These are phyloP conservation scores for Spodoptera picta DNA, from an alignment of 2,888 invertebrate species.

Conservation along the genomic window DNA sequence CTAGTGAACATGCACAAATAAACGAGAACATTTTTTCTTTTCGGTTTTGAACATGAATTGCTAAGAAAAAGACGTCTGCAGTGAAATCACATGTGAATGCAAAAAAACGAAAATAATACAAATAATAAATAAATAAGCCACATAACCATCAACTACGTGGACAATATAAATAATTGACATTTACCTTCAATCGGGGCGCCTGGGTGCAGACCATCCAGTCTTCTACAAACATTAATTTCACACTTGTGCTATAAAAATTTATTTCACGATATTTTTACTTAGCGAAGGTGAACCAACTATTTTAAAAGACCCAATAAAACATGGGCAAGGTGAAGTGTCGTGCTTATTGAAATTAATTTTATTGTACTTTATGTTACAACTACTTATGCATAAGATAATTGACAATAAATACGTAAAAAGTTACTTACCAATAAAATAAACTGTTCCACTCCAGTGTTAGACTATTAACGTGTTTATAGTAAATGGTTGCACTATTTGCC, in stretches of 20 bases:
- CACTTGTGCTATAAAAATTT: slow-evolving; percentile 64
- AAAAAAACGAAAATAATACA: slow-evolving; percentile 76
- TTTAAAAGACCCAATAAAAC: slow-evolving; percentile 60
- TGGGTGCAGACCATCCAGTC: slow-evolving; percentile 65
- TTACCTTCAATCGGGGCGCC: slow-evolving; percentile 75
- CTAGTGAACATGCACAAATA: slow-evolving; percentile 75
- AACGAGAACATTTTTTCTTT: slow-evolving; percentile 45
- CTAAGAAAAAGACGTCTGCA: slow-evolving; percentile 82
- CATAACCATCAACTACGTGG: slow-evolving; percentile 82
- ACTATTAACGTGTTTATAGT: slow-evolving; percentile 62
- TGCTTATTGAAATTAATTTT: slow-evolving; percentile 64
- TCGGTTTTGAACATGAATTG: slow-evolving; percentile 79
- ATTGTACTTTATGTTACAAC: slow-evolving; percentile 60
- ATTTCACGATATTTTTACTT: slow-evolving; percentile 59
- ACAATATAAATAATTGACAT: slow-evolving; percentile 72
- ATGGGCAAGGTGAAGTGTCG: slow-evolving; percentile 70
- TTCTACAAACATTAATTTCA: slow-evolving; percentile 68
- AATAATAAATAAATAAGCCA: slow-evolving; percentile 87
- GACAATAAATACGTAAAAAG: slow-evolving; percentile 68
- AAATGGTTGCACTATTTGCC: slow-evolving; percentile 70
- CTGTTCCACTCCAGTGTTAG: slow-evolving; percentile 73
- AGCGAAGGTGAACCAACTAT: slow-evolving; percentile 61
- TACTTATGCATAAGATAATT: slow-evolving; percentile 49
- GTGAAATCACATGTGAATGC: slow-evolving; percentile 89
- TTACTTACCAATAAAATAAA: slow-evolving; percentile 77